Base-by-base conservation (phyloP, 1,140 invertebrate genomes). In the Drosophila serrata region DNA sequence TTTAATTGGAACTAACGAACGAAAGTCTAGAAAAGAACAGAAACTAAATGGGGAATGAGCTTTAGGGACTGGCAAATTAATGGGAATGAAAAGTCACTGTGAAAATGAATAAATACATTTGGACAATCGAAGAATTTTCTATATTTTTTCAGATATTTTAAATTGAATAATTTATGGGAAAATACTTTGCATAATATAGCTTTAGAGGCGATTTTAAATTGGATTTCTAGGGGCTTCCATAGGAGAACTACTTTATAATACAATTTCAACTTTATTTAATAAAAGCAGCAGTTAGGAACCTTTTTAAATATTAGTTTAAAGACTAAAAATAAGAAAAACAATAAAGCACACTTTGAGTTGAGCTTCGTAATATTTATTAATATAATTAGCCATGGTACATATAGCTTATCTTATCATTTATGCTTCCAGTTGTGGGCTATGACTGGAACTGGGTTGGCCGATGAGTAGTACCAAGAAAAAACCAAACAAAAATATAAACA, bases 361-460 rank as follows among this genome's bases (percentile, higher is more conserved):
- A 69, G 35, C n/a, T n/a, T 4, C 33, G 45, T 27, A 65, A 42
- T 49, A 31, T 65, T 51, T 68, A 27, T 35, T 51, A 48, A 49
- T 42, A 42, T 59, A 12, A 40, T 63, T 67, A 49, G 24, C 53
- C 46, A 56, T 56, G 7, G 35, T 43, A 57, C 62, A 51, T 53
- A 9, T 31, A 51, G 62, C 74, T 86, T 87, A 87, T 86, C 82
- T 87, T 87, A 87, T 86, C 79, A 31, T 19, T 46, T 60, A 27
- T 59, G 57, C 33, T 75, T 62, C 15, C 67, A 39, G 43, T 48
- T 15, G 12, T 35, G 39, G 39, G 29, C 42, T 56, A 15, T 61
- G 64, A 75, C 51, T 46, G 42, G 55, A 42, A 39, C 24, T 40
- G 61, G 35, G 27, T 19, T 62, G 27, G 33, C 17, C 24, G 4